These are phyloP conservation scores for Macrocentrus cingulum DNA, from an alignment of 1,140 invertebrate species.

Conservation along the genomic window DNA sequence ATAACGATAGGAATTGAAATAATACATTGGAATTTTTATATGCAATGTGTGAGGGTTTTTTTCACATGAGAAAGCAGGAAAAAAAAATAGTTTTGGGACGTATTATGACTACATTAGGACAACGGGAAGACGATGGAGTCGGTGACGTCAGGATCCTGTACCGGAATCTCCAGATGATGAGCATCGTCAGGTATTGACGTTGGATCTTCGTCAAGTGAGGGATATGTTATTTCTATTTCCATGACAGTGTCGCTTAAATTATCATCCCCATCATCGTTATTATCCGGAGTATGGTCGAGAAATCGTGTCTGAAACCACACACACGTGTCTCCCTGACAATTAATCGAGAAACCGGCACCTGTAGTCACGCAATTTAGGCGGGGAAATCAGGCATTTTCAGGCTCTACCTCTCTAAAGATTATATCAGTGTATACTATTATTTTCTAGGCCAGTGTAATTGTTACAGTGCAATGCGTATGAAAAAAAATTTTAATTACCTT, in stretches of 20 bases:
- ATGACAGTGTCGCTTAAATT: background rate
- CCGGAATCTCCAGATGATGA: slow-evolving; percentile 24
- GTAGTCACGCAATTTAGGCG: too few species aligned
- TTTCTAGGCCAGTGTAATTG: too few species aligned
- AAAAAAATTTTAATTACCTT: slow-evolving; percentile 63
- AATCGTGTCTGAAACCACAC: slow-evolving; percentile 28
- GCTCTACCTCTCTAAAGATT: background rate
- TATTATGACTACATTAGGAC: slow-evolving; percentile 33
- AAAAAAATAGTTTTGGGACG: background rate
- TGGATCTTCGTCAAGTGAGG: slow-evolving; percentile 5
- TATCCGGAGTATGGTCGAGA: slow-evolving; percentile 10
- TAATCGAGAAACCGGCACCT: too few species aligned
- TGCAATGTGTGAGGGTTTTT: too few species aligned
- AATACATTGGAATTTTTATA: too few species aligned
- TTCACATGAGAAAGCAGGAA: too few species aligned
- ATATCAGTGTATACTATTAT: slow-evolving; percentile 9
- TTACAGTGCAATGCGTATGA: background rate
- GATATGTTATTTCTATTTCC: slow-evolving; percentile 3
- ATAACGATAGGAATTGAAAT: too few species aligned
- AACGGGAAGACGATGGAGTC: slow-evolving; percentile 46
- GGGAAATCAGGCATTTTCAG: too few species aligned
- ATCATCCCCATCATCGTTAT: slow-evolving; percentile 1
- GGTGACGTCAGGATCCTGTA: slow-evolving; percentile 34
- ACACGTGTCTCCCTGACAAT: slow-evolving; percentile 8
- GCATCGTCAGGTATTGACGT: slow-evolving; percentile 11